Base-by-base conservation (phyloP, 2,797 vertebrate genomes). In the Paramormyrops hopkinsi region DNA sequence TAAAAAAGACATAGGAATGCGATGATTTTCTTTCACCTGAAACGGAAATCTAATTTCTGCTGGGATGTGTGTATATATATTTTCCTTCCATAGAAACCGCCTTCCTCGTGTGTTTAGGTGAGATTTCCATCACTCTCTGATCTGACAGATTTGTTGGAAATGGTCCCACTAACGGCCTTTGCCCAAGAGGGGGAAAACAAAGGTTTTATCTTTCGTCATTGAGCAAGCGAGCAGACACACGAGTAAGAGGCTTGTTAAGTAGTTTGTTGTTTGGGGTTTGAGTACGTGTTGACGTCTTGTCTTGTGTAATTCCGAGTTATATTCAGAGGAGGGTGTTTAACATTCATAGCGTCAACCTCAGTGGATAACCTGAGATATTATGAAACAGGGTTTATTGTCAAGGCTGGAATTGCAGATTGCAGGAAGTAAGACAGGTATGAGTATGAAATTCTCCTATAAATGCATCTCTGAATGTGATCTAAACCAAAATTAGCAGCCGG, bases 401-500 rank as follows among this genome's bases (percentile, higher is more conserved):
- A 69, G 56, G 88, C 85, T 76, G n/a, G 85, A 29, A 29, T 29
- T 29, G 50, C 69, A 62, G 89, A 84, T 41, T 14, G 1, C 2
- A 89, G 48, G 33, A 87, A 54, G 86, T 79, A 51, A 87, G 87
- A 90, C 69, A 25, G 89, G 79, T 6, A 41, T 59, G 44, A 51
- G 88, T 82, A 22, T 14, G 44, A 62, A 48, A 25, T 48, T n/a
- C 44, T 76, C 44, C 87, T 54, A 22, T 88, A 83, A 86, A 86
- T 88, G 88, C 33, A 17, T 44, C 29, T 37, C 46, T 79, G 88
- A 79, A 76, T 88, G 65, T 87, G 83, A 84, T 79, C 76, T 56
- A 33, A 83, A 50, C 79, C 53, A 69, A 91, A 90, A 84, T 89
- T 88, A 90, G 69, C 90, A 87, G 92, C 89, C 89, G 88, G 88